Evolutionary conservation across 1,140 invertebrate genomes (phyloP).

Genomic region (Parapsyche elsis): DNA sequence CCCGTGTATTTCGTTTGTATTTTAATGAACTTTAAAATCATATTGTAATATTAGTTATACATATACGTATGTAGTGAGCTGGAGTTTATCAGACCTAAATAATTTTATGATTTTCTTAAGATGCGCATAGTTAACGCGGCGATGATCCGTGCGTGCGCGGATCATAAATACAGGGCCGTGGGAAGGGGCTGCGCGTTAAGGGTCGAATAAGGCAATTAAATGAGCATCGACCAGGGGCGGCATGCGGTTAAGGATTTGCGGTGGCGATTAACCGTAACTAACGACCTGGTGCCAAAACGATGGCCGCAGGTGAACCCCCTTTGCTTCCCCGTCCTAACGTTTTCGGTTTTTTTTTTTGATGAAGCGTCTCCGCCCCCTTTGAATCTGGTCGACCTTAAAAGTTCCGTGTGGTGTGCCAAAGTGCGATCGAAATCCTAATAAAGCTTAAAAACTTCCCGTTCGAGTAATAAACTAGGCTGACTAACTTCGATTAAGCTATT

Average conservation of each 20-base stretch:
- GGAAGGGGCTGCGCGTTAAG: not conserved
- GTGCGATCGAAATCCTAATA: too few relatives aligned
- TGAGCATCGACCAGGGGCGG: constrained; percentile 13
- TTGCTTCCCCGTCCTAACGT: not conserved
- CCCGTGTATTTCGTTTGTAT: too few relatives aligned
- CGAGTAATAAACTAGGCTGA: too few relatives aligned
- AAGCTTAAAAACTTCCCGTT: too few relatives aligned
- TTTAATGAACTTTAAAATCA: too few relatives aligned
- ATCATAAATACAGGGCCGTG: not conserved
- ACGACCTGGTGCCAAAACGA: constrained; percentile 1
- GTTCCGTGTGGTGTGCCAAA: too few relatives aligned
- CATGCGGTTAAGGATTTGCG: constrained; percentile 31
- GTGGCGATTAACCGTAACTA: constrained; percentile 37
- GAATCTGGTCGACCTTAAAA: too few relatives aligned
- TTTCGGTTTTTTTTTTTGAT: not conserved
- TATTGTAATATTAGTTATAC: too few relatives aligned
- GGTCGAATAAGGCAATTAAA: constrained; percentile 37
- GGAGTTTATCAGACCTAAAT: too few relatives aligned
- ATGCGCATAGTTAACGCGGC: not conserved
- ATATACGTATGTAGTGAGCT: too few relatives aligned
- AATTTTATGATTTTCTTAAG: not conserved
- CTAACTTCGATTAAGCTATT: too few relatives aligned
- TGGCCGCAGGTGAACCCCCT: constrained; percentile 18
- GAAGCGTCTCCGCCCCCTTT: too few relatives aligned
- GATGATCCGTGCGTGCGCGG: not conserved